A percentile compares a stretch with the other conserved stretches of the same genome.
Conservation (phyloP, 2,113 vertebrate species). For the Rhinolophus ferrumequinum region DNA sequence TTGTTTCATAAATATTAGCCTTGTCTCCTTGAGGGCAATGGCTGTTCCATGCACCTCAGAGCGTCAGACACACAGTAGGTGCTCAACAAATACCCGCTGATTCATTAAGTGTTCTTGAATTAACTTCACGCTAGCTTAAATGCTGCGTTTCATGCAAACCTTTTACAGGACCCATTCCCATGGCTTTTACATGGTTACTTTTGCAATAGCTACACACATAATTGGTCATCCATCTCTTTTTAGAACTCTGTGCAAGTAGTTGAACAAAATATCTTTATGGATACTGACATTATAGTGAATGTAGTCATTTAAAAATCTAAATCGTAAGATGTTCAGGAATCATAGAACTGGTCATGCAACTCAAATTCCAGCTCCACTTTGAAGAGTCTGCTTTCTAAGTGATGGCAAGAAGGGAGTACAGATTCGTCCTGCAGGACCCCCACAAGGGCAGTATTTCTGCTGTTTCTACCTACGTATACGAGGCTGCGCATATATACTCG, state of each 20-base stretch:
- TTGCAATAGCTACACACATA: background rate
- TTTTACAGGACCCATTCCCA: background rate
- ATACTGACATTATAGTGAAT: slow-evolving; percentile 4
- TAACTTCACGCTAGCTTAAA: background rate
- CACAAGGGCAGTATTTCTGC: background rate
- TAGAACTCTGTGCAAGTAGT: background rate
- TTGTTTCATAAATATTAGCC: background rate
- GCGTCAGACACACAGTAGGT: slow-evolving; percentile 48
- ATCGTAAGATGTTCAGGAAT: background rate
- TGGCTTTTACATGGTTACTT: background rate
- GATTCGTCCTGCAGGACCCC: background rate
- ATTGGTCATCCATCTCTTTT: slow-evolving; percentile 26
- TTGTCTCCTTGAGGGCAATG: background rate
- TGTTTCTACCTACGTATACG: background rate
- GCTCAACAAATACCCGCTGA: slow-evolving; percentile 48
- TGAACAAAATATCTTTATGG: background rate
- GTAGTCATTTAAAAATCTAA: background rate
- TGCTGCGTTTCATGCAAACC: background rate
- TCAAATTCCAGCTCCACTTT: background rate
- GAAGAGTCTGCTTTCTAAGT: background rate
- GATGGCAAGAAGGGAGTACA: background rate
- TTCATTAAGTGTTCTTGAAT: slow-evolving; percentile 52
- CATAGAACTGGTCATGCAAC: background rate
- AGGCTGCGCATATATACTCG: background rate
- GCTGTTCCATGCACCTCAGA: background rate